Percentiles rank a stretch among this genome's conserved stretches.
Conservation (phyloP, 2,888 invertebrate species). For the Troides aeacus region DNA sequence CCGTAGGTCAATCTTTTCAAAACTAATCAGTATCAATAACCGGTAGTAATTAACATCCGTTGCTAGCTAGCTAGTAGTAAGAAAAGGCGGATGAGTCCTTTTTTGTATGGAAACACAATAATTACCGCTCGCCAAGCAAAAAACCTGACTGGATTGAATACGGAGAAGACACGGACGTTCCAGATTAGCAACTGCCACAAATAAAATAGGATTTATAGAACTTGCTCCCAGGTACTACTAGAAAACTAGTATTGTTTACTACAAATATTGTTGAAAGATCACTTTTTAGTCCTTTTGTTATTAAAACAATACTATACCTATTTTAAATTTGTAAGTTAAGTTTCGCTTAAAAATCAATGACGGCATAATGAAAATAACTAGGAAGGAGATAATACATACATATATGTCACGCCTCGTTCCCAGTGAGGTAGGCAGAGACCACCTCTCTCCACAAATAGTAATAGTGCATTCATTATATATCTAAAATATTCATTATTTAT, state of each 20-base stretch:
- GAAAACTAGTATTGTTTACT: background rate
- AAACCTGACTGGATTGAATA: conserved; percentile 21
- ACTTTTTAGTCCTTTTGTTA: too few relatives aligned
- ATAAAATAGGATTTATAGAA: background rate
- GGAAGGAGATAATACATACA: too few relatives aligned
- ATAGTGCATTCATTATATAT: too few relatives aligned
- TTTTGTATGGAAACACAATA: conserved; percentile 21
- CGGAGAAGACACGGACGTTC: background rate
- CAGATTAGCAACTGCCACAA: background rate
- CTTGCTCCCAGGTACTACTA: background rate
- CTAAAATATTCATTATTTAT: too few relatives aligned
- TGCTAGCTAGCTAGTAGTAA: background rate
- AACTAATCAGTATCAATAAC: background rate
- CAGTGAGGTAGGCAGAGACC: too few relatives aligned
- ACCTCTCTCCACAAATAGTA: too few relatives aligned
- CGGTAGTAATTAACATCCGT: conserved; percentile 9
- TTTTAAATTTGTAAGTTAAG: too few relatives aligned
- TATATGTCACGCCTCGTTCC: too few relatives aligned
- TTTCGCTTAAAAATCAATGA: too few relatives aligned
- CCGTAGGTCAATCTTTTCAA: background rate
- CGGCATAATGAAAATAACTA: too few relatives aligned
- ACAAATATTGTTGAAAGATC: too few relatives aligned
- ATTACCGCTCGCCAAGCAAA: conserved; percentile 16
- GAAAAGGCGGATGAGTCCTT: conserved; percentile 12
- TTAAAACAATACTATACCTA: too few relatives aligned